A percentile compares a stretch with the other conserved stretches of the same genome.
These are phyloP conservation scores for Tenthredo mesomela DNA, from an alignment of 2,888 invertebrate species.

Conservation along the genomic window DNA sequence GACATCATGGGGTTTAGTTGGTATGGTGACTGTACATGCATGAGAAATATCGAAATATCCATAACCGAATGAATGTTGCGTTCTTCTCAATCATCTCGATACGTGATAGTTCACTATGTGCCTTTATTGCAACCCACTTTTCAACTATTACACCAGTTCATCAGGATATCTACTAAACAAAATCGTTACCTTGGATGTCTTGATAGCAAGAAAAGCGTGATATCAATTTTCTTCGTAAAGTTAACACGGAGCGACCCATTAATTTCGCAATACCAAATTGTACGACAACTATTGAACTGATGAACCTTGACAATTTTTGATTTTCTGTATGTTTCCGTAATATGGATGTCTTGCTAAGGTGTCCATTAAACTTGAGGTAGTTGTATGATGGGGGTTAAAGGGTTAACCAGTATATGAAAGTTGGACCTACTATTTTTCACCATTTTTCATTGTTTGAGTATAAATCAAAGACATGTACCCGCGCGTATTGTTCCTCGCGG, in stretches of 20 bases:
- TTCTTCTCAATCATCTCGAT: too few species aligned
- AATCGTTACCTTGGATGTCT: too few species aligned
- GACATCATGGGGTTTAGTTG: too few species aligned
- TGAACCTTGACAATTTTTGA: background rate
- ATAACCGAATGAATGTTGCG: too few species aligned
- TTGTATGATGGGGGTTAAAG: background rate
- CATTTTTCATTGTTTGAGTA: conserved; percentile 19
- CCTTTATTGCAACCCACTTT: too few species aligned
- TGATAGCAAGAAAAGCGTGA: background rate
- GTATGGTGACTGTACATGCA: too few species aligned
- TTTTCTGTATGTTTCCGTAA: background rate
- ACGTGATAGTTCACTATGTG: too few species aligned
- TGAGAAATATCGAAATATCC: too few species aligned
- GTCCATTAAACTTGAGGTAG: background rate
- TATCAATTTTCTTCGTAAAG: background rate
- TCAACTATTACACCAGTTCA: too few species aligned
- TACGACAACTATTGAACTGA: background rate
- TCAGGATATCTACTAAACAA: too few species aligned
- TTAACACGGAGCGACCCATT: too few species aligned
- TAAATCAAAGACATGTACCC: conserved; percentile 33
- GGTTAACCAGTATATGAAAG: background rate
- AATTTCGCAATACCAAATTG: too few species aligned
- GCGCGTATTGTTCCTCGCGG: conserved; percentile 57
- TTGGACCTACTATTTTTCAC: background rate
- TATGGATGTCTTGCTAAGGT: background rate